Conservation (phyloP, 2,113 vertebrate species). For the Austrofundulus limnaeus region DNA sequence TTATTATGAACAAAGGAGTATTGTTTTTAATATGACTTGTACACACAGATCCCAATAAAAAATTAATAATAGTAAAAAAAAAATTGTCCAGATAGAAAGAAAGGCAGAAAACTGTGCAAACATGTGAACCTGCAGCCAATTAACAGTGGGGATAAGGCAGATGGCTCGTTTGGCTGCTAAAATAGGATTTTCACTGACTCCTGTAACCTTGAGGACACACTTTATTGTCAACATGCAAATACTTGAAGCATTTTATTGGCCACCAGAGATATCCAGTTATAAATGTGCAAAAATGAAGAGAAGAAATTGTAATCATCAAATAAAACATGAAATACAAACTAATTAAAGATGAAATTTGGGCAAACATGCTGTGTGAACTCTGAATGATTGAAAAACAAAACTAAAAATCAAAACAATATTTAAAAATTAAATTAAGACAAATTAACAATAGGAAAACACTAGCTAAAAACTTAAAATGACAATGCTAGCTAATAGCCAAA, state of each 20-base stretch:
- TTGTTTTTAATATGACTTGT: not conserved
- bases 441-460: too few species aligned
- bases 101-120: conserved; percentile 30
- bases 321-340: not conserved
- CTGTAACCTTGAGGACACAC: conserved; percentile 56
- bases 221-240: conserved; percentile 34
- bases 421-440: too few species aligned
- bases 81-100: conserved; percentile 18
- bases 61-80: conserved; percentile 13
- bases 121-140: conserved; percentile 51
- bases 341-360: too few species aligned
- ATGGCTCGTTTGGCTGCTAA: conserved; percentile 68
- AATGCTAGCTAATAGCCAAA: too few species aligned
- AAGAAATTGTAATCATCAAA: not conserved
- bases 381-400: too few species aligned
- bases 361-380: too few species aligned
- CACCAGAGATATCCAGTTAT: conserved; percentile 41
- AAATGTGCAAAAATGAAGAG: conserved; percentile 1
- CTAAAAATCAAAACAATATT: too few species aligned
- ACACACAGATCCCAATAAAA: conserved; percentile 4
- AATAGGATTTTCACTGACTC: conserved; percentile 61
- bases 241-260: conserved; percentile 40
- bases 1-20: conserved; percentile 3
- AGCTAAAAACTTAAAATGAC: too few species aligned
- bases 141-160: conserved; percentile 60